Conservation (phyloP, 2,888 invertebrate species). For the Amblyteles armatorius region DNA sequence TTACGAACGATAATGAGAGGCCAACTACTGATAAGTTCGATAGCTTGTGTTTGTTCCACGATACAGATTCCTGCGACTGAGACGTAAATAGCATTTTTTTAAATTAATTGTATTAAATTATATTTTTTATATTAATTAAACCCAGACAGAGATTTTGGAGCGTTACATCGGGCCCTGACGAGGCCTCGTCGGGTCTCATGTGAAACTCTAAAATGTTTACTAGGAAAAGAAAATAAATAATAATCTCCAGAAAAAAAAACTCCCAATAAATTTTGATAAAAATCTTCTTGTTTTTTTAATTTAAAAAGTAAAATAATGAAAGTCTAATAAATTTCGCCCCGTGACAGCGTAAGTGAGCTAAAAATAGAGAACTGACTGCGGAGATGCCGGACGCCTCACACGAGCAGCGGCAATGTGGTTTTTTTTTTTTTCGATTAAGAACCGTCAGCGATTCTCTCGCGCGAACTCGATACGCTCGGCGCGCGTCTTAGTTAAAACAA, state of each 20-base stretch:
- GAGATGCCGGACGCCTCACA: neutral
- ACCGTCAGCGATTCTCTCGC: neutral
- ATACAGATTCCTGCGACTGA: slow-evolving; percentile 9
- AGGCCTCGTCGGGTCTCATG: too few species aligned
- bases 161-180: too few species aligned
- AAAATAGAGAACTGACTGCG: neutral
- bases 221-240: too few species aligned
- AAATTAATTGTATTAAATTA: too few species aligned
- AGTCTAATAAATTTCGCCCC: neutral
- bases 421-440: neutral
- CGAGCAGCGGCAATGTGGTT: neutral
- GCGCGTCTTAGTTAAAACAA: neutral
- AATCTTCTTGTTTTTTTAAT: too few species aligned
- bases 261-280: too few species aligned
- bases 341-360: neutral
- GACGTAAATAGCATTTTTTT: neutral
- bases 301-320: too few species aligned
- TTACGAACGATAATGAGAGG: slow-evolving; percentile 22
- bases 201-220: too few species aligned
- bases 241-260: too few species aligned
- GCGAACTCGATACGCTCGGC: neutral
- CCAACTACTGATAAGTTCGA: neutral
- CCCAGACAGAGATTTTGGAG: too few species aligned
- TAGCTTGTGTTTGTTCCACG: slow-evolving; percentile 45
- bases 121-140: too few species aligned